These are phyloP conservation scores for Oreochromis niloticus DNA, from an alignment of 2,113 vertebrate species.

Conservation along the genomic window DNA sequence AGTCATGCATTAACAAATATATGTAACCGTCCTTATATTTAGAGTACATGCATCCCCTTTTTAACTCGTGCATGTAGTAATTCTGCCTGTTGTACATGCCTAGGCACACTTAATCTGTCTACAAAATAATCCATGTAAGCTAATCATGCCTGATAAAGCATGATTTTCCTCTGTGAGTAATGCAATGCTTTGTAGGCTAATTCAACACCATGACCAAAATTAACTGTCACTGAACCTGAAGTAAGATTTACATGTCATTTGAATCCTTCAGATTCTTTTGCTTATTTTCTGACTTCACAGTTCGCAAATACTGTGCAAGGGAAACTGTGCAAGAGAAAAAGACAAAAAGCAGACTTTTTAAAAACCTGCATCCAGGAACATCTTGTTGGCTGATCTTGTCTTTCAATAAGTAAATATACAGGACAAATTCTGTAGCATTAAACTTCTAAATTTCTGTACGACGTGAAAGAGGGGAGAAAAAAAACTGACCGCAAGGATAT, in stretches of 20 bases:
- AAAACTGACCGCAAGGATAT: neutral
- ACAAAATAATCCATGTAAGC: neutral
- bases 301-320: neutral
- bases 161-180: neutral
- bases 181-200: neutral
- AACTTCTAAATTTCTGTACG: neutral
- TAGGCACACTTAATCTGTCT: neutral
- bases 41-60: neutral
- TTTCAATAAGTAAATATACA: neutral
- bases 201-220: neutral
- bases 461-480: neutral
- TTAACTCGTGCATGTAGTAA: conserved; percentile 1
- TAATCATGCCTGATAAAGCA: neutral
- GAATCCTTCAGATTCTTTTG: neutral
- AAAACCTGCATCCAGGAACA: neutral
- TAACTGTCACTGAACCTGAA: neutral
- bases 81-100: neutral
- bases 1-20: conserved; percentile 9
- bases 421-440: neutral
- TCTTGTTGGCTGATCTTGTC: neutral
- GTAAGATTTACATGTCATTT: neutral
- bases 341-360: neutral
- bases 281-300: neutral
- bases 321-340: neutral
- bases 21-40: neutral